Evolutionary conservation across 1,140 invertebrate species (phyloP).

Genomic region (Diorhabda elongata): DNA sequence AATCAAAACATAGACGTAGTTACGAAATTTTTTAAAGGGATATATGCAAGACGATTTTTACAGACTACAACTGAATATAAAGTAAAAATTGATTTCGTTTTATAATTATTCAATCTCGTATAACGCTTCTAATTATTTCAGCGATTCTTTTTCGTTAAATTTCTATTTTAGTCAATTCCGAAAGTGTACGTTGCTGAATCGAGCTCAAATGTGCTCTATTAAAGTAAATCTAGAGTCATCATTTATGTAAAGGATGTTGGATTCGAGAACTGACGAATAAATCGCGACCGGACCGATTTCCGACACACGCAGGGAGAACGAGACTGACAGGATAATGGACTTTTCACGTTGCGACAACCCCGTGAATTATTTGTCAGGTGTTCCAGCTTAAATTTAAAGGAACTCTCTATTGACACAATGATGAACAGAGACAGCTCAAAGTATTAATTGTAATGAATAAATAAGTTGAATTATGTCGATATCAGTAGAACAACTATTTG

Average conservation of each 20-base stretch:
- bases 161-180: no score
- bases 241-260: not conserved
- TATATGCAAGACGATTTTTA: no score
- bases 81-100: no score
- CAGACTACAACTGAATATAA: no score
- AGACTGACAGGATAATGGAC: slow-evolving; percentile 1
- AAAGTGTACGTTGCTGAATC: not conserved
- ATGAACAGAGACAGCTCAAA: not conserved
- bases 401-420: not conserved
- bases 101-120: no score
- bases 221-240: not conserved
- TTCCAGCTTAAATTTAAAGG: slow-evolving; percentile 1
- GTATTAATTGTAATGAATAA: no score
- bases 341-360: not conserved
- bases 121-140: no score
- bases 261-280: slow-evolving; percentile 1
- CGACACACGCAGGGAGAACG: not conserved
- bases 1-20: no score
- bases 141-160: no score
- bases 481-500: no score
- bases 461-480: no score
- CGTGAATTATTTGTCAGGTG: slow-evolving; percentile 8
- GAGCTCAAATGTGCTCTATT: not conserved
- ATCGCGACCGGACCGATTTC: not conserved
- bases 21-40: no score